phyloP scores from a whole-genome alignment of 2,113 vertebrate species.

The Raja brachyura region DNA sequence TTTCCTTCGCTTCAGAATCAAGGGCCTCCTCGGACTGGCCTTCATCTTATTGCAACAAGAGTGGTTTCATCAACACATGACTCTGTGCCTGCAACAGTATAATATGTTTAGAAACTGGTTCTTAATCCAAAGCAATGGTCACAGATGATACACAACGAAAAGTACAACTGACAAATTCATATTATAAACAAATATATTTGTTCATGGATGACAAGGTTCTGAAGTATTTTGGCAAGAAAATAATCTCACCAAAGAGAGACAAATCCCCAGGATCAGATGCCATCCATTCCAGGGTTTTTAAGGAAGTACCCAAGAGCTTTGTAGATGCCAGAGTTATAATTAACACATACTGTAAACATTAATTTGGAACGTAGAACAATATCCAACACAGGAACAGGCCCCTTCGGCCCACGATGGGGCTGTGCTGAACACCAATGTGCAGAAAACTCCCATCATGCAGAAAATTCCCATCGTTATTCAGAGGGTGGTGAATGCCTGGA shows the following conservation, averaged over 20 bases:
- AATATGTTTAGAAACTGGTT: not conserved
- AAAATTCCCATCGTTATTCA: no score
- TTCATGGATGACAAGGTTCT: not conserved
- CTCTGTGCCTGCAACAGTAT: constrained; percentile 4
- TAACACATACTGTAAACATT: no score
- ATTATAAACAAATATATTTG: not conserved
- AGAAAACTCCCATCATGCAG: no score
- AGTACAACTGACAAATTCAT: not conserved
- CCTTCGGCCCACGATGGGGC: not conserved
- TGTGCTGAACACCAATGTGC: no score
- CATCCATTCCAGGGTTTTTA: no score
- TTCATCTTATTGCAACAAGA: constrained; percentile 65
- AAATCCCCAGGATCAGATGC: no score
- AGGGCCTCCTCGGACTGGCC: constrained; percentile 79
- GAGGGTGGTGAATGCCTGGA: no score
- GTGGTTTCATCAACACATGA: not conserved
- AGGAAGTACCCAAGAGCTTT: no score
- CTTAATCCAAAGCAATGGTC: not conserved
- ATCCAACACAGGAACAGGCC: no score
- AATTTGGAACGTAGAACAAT: no score
- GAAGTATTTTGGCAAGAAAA: not conserved
- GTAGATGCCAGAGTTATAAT: no score
- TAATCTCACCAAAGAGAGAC: not conserved
- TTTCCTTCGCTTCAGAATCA: constrained; percentile 88
- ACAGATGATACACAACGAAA: not conserved